Evolutionary conservation across 2,113 vertebrate species (phyloP).

Genomic region (Oreochromis tanganicae): DNA sequence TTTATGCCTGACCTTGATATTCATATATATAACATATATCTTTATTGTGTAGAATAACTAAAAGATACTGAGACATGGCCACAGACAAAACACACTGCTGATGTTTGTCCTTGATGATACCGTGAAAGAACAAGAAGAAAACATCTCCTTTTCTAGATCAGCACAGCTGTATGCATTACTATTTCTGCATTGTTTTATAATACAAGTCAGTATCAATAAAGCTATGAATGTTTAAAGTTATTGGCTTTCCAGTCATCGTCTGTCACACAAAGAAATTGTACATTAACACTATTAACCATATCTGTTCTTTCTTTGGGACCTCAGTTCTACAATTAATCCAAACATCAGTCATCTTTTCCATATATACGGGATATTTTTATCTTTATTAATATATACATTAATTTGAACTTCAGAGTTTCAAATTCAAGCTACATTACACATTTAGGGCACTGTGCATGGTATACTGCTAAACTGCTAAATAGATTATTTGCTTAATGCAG

Average conservation of each 20-base stretch:
- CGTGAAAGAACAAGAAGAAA: neutral
- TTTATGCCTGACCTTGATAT: constrained; percentile 21
- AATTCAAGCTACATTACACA: neutral
- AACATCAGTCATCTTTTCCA: neutral
- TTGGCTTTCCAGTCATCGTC: neutral
- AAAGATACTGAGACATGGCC: neutral
- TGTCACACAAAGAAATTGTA: neutral
- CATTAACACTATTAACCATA: neutral
- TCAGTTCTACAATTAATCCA: neutral
- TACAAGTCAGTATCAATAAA: neutral
- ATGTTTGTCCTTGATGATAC: neutral
- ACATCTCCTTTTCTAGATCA: neutral
- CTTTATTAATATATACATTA: neutral
- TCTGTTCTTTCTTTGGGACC: neutral
- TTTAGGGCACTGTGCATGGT: neutral
- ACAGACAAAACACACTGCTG: neutral
- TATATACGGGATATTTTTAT: neutral
- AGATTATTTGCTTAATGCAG: neutral
- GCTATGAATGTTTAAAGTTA: neutral
- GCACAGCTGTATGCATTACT: neutral
- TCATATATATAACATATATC: neutral
- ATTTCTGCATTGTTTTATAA: neutral
- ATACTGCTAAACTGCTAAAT: neutral
- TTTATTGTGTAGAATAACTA: neutral
- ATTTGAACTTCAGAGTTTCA: neutral